Evolutionary conservation across 2,113 vertebrate genomes (phyloP).

Genomic region (Morone saxatilis): DNA sequence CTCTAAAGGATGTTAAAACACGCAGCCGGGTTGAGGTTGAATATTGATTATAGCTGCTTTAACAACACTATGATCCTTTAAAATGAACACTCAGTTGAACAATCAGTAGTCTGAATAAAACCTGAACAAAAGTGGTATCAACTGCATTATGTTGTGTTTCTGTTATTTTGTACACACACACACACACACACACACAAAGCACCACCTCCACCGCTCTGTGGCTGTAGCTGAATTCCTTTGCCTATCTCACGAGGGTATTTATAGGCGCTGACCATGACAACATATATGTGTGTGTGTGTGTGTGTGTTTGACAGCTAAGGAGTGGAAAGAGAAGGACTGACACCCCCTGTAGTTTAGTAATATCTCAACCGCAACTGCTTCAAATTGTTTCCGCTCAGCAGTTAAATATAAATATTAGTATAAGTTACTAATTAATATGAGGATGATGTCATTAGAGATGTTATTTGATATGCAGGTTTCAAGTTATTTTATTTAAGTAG

Average conservation of each 20-base stretch:
- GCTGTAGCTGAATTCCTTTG: slow-evolving; percentile 58
- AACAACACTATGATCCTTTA: no score
- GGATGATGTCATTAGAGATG: neutral
- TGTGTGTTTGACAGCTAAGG: slow-evolving; percentile 3
- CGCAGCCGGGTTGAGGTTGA: neutral
- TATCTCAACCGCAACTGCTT: slow-evolving; percentile 38
- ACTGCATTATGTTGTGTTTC: neutral
- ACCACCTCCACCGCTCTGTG: neutral
- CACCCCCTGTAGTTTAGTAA: slow-evolving; percentile 5
- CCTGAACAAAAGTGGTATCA: neutral
- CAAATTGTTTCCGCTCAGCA: slow-evolving; percentile 53
- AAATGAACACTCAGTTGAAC: no score
- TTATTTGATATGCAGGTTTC: neutral
- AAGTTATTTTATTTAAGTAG: neutral
- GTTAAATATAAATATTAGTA: neutral
- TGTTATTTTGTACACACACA: neutral
- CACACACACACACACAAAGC: neutral
- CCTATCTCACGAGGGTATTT: slow-evolving; percentile 73
- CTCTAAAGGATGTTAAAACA: neutral
- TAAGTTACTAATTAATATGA: neutral
- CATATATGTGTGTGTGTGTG: neutral
- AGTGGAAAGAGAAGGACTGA: slow-evolving; percentile 1
- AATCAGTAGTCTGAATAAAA: no score
- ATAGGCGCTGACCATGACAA: slow-evolving; percentile 67
- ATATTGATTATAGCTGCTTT: no score